Percentiles rank a stretch among this genome's conserved stretches.
These are phyloP conservation scores for Poeciliopsis turneri DNA, from an alignment of 2,797 vertebrate species.

Conservation along the genomic window DNA sequence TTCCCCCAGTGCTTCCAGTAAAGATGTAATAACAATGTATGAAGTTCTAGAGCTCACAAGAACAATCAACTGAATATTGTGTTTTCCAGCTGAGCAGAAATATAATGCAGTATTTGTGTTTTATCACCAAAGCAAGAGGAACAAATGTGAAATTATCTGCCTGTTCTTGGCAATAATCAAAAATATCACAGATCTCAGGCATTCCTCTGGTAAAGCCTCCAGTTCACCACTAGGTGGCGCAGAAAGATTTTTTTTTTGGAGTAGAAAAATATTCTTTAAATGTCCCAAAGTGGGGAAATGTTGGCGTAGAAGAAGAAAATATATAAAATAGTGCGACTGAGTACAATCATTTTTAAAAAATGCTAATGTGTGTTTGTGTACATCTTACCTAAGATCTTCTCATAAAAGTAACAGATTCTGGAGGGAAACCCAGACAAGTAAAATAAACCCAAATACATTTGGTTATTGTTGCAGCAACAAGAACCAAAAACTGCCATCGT, in stretches of 20 bases:
- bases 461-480: not conserved
- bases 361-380: not conserved
- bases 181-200: not conserved
- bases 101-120: not conserved
- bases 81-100: not conserved
- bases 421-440: not conserved
- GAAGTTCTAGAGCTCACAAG: not conserved
- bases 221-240: not conserved
- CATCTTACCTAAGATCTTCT: not conserved
- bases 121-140: not conserved
- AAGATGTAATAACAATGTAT: not conserved
- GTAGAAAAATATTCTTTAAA: not conserved
- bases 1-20: constrained; percentile 10
- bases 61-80: not conserved
- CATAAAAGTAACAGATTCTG: constrained; percentile 5
- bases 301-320: not conserved
- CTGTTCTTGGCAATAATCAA: not conserved
- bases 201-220: not conserved
- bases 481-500: not conserved
- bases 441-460: no score
- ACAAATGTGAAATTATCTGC: not conserved
- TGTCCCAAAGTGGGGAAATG: not conserved
- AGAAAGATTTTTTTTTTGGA: constrained; percentile 17
- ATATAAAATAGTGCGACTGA: no score
- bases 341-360: no score